Evolutionary conservation across 2,888 invertebrate species (phyloP).

Genomic region (Hypena proboscidalis): DNA sequence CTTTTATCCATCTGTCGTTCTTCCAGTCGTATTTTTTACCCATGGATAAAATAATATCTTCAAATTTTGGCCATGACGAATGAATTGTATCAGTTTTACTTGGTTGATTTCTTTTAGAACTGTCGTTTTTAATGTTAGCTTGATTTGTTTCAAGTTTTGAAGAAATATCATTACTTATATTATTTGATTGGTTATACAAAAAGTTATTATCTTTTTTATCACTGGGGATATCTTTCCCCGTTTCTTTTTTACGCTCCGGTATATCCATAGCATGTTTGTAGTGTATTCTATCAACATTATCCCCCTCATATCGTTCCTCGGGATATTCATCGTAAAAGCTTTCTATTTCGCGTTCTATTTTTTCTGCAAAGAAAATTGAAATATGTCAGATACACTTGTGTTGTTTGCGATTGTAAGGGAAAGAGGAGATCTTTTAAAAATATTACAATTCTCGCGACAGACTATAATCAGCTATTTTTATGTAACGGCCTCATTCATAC

Average conservation of each 20-base stretch:
- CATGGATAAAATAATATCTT: constrained; percentile 71
- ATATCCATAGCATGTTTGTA: constrained; percentile 52
- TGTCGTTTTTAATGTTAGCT: constrained; percentile 14
- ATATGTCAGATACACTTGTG: constrained; percentile 41
- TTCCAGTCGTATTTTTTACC: constrained; percentile 80
- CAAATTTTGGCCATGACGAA: constrained; percentile 72
- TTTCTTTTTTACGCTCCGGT: constrained; percentile 45
- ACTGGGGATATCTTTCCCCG: constrained; percentile 35
- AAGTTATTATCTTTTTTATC: constrained; percentile 38
- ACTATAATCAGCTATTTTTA: constrained; percentile 21
- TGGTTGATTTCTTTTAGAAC: constrained; percentile 23
- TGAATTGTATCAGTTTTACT: constrained; percentile 19
- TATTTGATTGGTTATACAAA: constrained; percentile 21
- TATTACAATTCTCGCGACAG: constrained; percentile 21
- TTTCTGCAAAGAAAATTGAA: constrained; percentile 64
- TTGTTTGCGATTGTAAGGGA: constrained; percentile 27
- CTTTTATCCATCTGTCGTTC: constrained; percentile 80
- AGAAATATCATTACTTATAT: constrained; percentile 27
- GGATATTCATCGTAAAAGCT: constrained; percentile 71
- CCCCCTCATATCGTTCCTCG: constrained; percentile 53
- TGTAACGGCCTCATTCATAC: constrained; percentile 6
- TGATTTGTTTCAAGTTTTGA: constrained; percentile 13
- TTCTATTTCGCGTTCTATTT: constrained; percentile 70
- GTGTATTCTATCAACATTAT: constrained; percentile 54
- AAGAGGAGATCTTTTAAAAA: constrained; percentile 23